Evolutionary conservation across 2,888 invertebrate genomes (phyloP), one percentile per base, ranked within the genome.

Genomic region (Epistrophe eligans): DNA sequence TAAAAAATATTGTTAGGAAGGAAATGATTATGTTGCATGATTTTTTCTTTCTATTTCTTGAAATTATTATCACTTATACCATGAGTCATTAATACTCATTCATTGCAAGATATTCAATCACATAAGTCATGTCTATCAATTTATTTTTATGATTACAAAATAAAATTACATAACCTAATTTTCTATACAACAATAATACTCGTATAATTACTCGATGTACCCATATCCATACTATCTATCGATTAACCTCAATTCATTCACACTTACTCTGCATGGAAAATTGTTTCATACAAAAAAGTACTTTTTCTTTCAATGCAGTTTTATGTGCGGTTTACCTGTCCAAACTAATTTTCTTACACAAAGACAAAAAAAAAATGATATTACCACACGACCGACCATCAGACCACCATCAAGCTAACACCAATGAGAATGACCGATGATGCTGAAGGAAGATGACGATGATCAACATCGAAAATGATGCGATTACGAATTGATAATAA

Each of bases 361-460:
- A 15, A 55, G 38, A 15, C 48, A 35, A 58, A 70, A 52, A n/a
- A 48, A 64, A 80, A 73, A 62, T 77, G 62, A 73, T 80, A 80
- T 60, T 79, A 60, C 80, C 66, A 72, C 77, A 83, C 52, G 32
- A 40, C 19, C 11, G 8, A 5, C 48, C 77, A 73, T 6, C 32
- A 38, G 38, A 4, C 48, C 73, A 48, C 24, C 58, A 32, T 24
- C 24, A 24, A 3, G 3, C 24, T 3, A 24, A 24, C 24, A 3
- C 13, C 35, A 66, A 67, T 50, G 19, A 70, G n/a, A 55, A 35
- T 55, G 52, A 70, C 70, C 70, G 28, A 38, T 70, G 70, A 70
- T 38, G 28, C 28, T 38, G 40, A 38, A 50, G 67, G 28, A 38
- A 50, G 67, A 48, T 48, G 48, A 48, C 60, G 57, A 58, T 73